Evolutionary conservation across 2,113 vertebrate genomes (phyloP), one percentile per base, ranked within the genome.

Genomic region (Meles meles): DNA sequence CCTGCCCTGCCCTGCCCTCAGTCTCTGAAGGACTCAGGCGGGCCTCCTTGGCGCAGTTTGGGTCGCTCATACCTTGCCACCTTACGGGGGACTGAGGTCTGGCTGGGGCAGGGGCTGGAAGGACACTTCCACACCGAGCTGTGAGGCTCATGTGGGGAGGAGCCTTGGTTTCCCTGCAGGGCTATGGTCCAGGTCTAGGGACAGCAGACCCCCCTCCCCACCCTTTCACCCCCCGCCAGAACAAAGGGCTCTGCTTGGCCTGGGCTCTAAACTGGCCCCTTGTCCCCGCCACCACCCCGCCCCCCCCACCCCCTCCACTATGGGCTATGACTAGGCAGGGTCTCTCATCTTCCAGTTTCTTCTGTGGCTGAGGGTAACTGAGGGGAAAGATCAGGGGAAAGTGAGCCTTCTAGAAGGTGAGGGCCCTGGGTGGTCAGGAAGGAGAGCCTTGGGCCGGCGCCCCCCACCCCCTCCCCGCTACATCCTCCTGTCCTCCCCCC

Each of bases 221-320:
- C 52, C 42, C 20, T 31, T 31, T 67, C 49, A 7, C 37, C 69
- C 93, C 79, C 27, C 25, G 47, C 52, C 71, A 76, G 97, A 98
- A 97, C 97, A 98, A 98, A 97, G 97, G 95, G 57, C 89, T 91
- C 61, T 83, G 89, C 93, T 93, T 91, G 95, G 61, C 83, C 92
- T 93, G 97, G 94, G 59, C 92, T 96, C 84, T 69, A 8, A 71
- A 97, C 86, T 96, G 91, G n/a, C 65, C 93, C 81, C 81, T 47
- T 59, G 67, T 29, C n/a, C 52, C 37, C 34, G 10, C 44, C 44
- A 11, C 71, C 8, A 52, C 47, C 17, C 39, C 25, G 13, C 55
- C 79, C 2, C 9, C 9, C 34, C 52, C 15, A 17, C 17, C 25
- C 15, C 15, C 0, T 6, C 10, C 59, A 21, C n/a, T 17, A 12